Evolutionary conservation across 2,888 invertebrate genomes (phyloP).

Genomic region (Chloroclystis v-ata): DNA sequence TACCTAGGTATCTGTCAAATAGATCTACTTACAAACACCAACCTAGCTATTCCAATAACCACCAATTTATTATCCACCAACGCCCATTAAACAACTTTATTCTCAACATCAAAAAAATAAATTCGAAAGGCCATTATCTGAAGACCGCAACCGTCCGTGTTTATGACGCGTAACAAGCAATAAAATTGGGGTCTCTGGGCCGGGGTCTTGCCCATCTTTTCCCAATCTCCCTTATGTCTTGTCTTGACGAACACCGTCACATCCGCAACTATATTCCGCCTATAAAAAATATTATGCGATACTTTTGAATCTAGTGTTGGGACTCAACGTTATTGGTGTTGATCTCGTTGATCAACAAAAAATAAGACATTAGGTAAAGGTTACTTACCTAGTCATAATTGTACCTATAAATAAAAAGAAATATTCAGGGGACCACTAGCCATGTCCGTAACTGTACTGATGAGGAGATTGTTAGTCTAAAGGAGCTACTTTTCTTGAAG

Average conservation of each 20-base stretch:
- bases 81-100: conserved; percentile 60
- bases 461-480: too few species aligned
- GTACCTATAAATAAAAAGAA: too few species aligned
- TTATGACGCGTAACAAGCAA: conserved; percentile 75
- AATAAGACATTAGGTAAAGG: too few species aligned
- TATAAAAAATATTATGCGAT: conserved; percentile 65
- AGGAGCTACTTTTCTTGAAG: too few species aligned
- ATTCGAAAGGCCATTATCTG: conserved; percentile 60
- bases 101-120: conserved; percentile 52
- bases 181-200: conserved; percentile 56
- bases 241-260: conserved; percentile 67
- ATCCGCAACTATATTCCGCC: conserved; percentile 53
- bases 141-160: conserved; percentile 56
- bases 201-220: conserved; percentile 52
- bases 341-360: too few species aligned
- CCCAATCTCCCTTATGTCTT: conserved; percentile 58
- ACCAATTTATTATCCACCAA: conserved; percentile 36
- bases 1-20: too few species aligned
- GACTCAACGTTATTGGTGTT: neutral
- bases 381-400: too few species aligned
- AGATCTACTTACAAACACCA: too few species aligned
- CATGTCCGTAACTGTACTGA: too few species aligned
- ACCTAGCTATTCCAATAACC: conserved; percentile 20
- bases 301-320: conserved; percentile 38
- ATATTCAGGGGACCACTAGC: too few species aligned